Base-by-base conservation (phyloP, 2,113 vertebrate genomes). In the Willisornis vidua region DNA sequence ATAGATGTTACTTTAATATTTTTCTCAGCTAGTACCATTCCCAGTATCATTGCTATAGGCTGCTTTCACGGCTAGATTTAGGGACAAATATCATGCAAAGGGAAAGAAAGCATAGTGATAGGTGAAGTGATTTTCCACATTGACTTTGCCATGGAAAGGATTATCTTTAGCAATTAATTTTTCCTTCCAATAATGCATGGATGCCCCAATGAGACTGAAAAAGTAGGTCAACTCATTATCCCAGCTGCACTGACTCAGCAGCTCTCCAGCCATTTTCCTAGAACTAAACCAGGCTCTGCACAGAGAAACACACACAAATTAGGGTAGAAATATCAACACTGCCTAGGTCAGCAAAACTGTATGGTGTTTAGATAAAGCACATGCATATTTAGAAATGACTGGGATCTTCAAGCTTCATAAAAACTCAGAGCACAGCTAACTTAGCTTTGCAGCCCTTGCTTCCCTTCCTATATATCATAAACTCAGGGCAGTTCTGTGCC, bases 171-270 rank as follows among this genome's bases (percentile, higher is more conserved):
- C 85, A 94, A 93, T 95, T 96, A 92, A 89, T 95, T 96, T 91
- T 96, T 83, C 55, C 89, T 76, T 78, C 91, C 89, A 94, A 91
- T 91, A 87, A 88, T 5, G 23, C 49, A 45, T n/a, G 39, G 68
- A 46, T 75, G 58, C 92, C 84, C 92, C 72, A 83, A 78, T 10
- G 57, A 90, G 89, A 94, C 86, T 74, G 59, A 78, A 94, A 90
- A 97, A 97, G 79, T 96, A 97, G 96, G 95, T 96, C 94, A 45
- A 20, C 87, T 95, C 74, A 45, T 92, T 95, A 93, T 93, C 89
- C 72, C 80, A 90, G 85, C 84, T 94, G 91, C 68, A 89, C 97
- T 97, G 93, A 97, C 88, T 98, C 96, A 96, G 96, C 96, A 97
- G 72, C 61, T 43, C 78, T 95, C 90, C 18, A 57, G 52, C 89